Percentiles rank a stretch among this genome's conserved stretches.
These are phyloP conservation scores for Gymnosoma rotundatum DNA, from an alignment of 2,888 invertebrate genomes.

Conservation along the genomic window DNA sequence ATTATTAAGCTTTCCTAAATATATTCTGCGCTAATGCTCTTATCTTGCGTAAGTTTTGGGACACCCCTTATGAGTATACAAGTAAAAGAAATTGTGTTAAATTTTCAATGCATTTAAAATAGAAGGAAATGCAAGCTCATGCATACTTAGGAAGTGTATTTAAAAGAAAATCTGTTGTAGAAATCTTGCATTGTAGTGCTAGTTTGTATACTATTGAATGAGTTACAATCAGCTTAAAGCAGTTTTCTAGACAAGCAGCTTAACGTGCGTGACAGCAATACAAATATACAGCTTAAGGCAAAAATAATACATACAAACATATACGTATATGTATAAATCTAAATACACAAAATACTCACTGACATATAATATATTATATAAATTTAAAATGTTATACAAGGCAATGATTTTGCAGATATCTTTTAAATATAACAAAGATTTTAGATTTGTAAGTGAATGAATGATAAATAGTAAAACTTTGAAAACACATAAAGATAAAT, in stretches of 20 bases:
- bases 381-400: conserved; percentile 13
- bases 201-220: conserved; percentile 57
- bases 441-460: conserved; percentile 40
- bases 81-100: conserved; percentile 34
- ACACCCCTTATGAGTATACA: too few relatives aligned
- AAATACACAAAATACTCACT: not conserved
- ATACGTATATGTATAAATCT: not conserved
- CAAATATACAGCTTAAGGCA: conserved; percentile 61
- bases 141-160: conserved; percentile 46
- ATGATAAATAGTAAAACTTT: conserved; percentile 56
- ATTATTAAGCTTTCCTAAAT: too few relatives aligned
- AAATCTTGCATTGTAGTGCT: conserved; percentile 34
- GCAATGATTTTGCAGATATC: conserved; percentile 56
- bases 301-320: conserved; percentile 18
- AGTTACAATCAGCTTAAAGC: conserved; percentile 68
- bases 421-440: conserved; percentile 50
- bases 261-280: conserved; percentile 70
- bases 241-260: conserved; percentile 66
- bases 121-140: conserved; percentile 65
- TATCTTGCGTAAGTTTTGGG: too few relatives aligned
- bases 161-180: conserved; percentile 1
- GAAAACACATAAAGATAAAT: conserved; percentile 23
- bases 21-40: too few relatives aligned
- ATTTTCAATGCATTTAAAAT: conserved; percentile 30
- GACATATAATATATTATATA: too few relatives aligned